Conservation (phyloP, 2,113 vertebrate species). For the Athene cunicularia region DNA sequence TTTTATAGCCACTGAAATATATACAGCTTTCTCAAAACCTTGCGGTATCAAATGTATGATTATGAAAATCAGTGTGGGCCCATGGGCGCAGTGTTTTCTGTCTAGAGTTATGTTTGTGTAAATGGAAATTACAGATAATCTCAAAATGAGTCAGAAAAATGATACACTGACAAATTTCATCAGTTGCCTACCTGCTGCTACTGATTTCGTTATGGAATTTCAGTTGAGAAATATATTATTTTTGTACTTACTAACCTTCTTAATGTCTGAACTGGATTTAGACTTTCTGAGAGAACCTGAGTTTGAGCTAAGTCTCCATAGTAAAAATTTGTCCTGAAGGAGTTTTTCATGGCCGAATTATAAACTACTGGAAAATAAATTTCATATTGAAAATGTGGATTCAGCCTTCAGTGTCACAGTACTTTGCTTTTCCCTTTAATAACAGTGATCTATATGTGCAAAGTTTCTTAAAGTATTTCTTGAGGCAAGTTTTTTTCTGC, state of each 20-base stretch:
- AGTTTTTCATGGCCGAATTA: slow-evolving; percentile 17
- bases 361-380: slow-evolving; percentile 18
- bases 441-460: not conserved
- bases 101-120: not conserved
- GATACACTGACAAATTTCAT: not conserved
- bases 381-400: slow-evolving; percentile 27
- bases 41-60: not conserved
- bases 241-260: not conserved
- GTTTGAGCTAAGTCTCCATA: not conserved
- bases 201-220: not conserved
- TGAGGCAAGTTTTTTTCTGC: slow-evolving; percentile 28
- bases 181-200: not conserved
- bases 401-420: not conserved
- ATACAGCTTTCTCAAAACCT: not conserved
- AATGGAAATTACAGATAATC: not conserved
- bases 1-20: not conserved
- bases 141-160: not conserved
- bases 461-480: slow-evolving; percentile 17
- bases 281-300: not conserved
- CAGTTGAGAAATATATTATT: not conserved
- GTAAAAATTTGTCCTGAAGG: not conserved
- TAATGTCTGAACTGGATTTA: not conserved
- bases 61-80: not conserved
- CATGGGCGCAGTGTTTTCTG: not conserved
- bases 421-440: slow-evolving; percentile 7